Base-by-base conservation (phyloP, 1,140 invertebrate species). In the Papilio aristodemus region DNA sequence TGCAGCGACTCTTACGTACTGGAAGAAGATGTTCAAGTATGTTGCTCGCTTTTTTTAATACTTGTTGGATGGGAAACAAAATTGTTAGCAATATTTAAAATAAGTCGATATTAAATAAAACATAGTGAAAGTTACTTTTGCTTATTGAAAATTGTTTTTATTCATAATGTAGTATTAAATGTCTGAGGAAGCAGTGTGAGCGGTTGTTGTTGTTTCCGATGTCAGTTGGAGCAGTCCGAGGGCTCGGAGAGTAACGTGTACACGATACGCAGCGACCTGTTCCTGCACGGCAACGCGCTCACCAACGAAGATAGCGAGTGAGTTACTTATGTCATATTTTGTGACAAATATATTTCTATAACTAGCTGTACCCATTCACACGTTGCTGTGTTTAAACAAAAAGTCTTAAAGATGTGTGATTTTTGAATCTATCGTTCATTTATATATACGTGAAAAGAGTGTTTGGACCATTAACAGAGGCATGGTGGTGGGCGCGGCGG, bases 291-390 rank as follows among this genome's bases (percentile, higher is more conserved):
- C 19, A 89, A 89, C 50, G 78, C 86, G 14, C 69, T 86, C 43
- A 82, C 83, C 38, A 89, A 85, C 46, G 88, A 90, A 39, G 88
- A 90, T 46, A 90, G 86, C 79, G 81, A 87, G 88, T 90, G 38
- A 88, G 88, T 46, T n/a, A 37, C 32, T 57, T 19, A 36, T 22
- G 63, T 22, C 25, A 57, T 54, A 36, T 38, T 39, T 67, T 41
- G 13, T 32, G 60, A 50, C 13, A 71, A 17, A 5, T 32, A 6
- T 6, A 32, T 32, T 32, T 32, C 27, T 2, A n/a, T n/a, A n/a
- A n/a, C n/a, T n/a, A n/a, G n/a, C n/a, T n/a, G n/a, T n/a, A n/a
- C n/a, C n/a, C n/a, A n/a, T n/a, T n/a, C n/a, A n/a, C n/a, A n/a
- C n/a, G n/a, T n/a, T n/a, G n/a, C n/a, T n/a, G n/a, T n/a, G n/a